Evolutionary conservation across 2,113 vertebrate genomes (phyloP), one percentile per base, ranked within the genome.

Genomic region (Cygnus buccinator): DNA sequence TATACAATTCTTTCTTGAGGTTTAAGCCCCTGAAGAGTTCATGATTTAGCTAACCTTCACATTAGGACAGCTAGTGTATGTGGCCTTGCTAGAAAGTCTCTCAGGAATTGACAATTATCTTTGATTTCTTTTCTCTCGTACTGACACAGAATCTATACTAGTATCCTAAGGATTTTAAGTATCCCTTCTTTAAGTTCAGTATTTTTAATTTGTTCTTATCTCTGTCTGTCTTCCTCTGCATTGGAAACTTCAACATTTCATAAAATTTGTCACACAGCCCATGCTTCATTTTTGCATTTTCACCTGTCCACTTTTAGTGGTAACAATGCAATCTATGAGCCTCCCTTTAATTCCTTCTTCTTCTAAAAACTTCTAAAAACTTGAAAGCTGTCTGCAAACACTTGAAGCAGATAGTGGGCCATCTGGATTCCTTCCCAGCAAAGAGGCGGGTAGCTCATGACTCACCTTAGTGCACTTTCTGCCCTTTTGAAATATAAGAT

Each of bases 21-120:
- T 28, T 85, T 80, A 90, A 94, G 76, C 37, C 58, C 59, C 70
- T 41, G 74, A 77, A 70, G 88, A 25, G 67, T 41, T 83, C 55
- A 71, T 41, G 75, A 20, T 88, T 90, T 50, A 90, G 48, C 23
- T 88, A 67, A 76, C 71, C 59, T 76, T 62, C 50, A 44, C 66
- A 7, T 6, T 22, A 79, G 62, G 33, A 73, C 5, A 80, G 44
- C 13, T 57, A 28, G 37, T n/a, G 67, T 17, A 85, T 50, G 35
- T 41, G 63, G 31, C 77, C 59, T 87, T 66, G 22, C 77, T 44
- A 28, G 55, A 43, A 90, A 78, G 28, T 31, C 72, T 83, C 71
- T 57, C 13, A 21, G 48, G 33, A 85, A 4, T 33, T 80, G 62
- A 10, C 43, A 73, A 2, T 11, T 90, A 31, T 39, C 66, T 31